Evolutionary conservation across 1,140 invertebrate genomes (phyloP), one percentile per base, ranked within the genome.

Genomic region (Hylyphantes graminicola): DNA sequence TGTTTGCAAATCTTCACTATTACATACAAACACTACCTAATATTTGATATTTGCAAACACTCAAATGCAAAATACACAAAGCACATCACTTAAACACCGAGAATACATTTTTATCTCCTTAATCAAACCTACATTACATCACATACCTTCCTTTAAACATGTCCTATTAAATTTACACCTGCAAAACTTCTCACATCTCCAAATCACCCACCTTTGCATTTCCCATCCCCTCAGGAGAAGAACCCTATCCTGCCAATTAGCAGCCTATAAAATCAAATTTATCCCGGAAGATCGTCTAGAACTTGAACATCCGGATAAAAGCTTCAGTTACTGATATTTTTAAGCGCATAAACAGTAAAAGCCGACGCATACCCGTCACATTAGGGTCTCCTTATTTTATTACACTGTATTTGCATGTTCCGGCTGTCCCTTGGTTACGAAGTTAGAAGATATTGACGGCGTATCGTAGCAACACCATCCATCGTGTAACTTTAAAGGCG

Each of bases 381-480:
- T 78, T 78, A 67, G 63, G 55, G 75, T 9, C n/a, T 9, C 51
- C 77, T 80, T 80, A 80, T 80, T 80, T 80, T 80, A 80, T 80
- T 80, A 80, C 65, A 53, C 15, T 68, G 19, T 80, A 80, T 80
- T 80, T 80, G 70, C 77, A 80, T 80, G 51, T 70, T 70, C 77
- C 8, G 65, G 19, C 19, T 53, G 70, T 70, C 50, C 53, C 64
- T 9, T 64, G 7, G 65, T 80, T 70, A 70, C 77, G 53, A 80
- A 70, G 77, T 80, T 80, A 80, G 61, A 76, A 59, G 68, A 12
- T n/a, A 55, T 50, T 21, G 51, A 11, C 21, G 63, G 76, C 50
- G 76, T 78, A 65, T 53, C 76, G 48, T 78, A 78, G 76, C 76
- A 78, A 78, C 76, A 51, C 53, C 64, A 78, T 65, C 17, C 50